phyloP scores from a whole-genome alignment of 1,140 invertebrate genomes.

The Drosophila takahashii region DNA sequence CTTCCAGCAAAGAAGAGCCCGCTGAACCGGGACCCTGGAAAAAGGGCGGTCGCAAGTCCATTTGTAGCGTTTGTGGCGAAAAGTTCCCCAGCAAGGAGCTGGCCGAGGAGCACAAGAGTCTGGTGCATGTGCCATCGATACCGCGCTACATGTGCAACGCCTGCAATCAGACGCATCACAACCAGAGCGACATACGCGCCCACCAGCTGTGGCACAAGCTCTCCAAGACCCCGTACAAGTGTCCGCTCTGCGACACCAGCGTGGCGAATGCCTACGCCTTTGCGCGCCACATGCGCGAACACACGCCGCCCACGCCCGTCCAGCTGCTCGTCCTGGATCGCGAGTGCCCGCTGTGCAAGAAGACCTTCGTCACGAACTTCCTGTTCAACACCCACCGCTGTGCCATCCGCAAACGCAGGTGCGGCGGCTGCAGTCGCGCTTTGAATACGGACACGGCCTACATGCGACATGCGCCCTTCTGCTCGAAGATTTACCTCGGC shows the following conservation, averaged over 20 bases:
- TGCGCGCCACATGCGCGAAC: conserved; percentile 69
- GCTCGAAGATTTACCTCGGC: conserved; percentile 69
- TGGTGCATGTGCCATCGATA: conserved; percentile 61
- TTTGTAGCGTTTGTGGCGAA: conserved; percentile 70
- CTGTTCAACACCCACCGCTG: conserved; percentile 81
- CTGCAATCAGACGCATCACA: conserved; percentile 74
- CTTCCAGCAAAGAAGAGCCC: conserved; percentile 64
- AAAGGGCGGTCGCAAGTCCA: conserved; percentile 42
- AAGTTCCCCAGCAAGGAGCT: conserved; percentile 65
- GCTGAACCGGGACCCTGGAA: conserved; percentile 22
- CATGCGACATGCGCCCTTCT: conserved; percentile 68
- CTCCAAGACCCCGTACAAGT: conserved; percentile 77
- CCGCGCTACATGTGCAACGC: conserved; percentile 69
- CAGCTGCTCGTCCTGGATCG: conserved; percentile 66
- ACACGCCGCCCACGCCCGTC: conserved; percentile 50
- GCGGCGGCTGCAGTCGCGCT: conserved; percentile 70
- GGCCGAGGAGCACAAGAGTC: conserved; percentile 58
- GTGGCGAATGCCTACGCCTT: conserved; percentile 66
- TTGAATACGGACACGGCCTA: conserved; percentile 58
- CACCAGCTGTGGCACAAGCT: conserved; percentile 83
- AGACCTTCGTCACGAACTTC: conserved; percentile 74
- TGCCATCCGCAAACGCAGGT: conserved; percentile 68
- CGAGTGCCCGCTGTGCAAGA: conserved; percentile 72
- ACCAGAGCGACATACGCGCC: conserved; percentile 68
- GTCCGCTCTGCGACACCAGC: conserved; percentile 59